These are phyloP conservation scores for Oscheius sp. DNA, from an alignment of 2,888 invertebrate species.

Conservation along the genomic window DNA sequence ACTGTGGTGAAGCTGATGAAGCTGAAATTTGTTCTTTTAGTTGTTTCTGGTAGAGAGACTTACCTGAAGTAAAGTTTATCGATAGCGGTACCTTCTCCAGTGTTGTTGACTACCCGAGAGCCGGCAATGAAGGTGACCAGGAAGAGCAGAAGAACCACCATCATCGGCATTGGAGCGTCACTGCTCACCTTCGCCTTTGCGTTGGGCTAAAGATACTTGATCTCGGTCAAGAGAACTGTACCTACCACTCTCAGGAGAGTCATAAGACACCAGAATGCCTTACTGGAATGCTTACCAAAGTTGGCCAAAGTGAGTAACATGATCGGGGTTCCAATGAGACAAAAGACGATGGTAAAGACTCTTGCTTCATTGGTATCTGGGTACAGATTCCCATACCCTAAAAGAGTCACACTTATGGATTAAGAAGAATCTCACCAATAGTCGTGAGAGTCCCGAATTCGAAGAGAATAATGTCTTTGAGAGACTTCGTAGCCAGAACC, in stretches of 20 bases:
- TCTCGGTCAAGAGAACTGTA: not conserved
- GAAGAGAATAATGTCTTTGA: constrained; percentile 53
- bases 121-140: constrained; percentile 45
- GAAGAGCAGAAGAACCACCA: constrained; percentile 47
- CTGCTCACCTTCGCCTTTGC: constrained; percentile 42
- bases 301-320: constrained; percentile 51
- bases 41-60: not conserved
- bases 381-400: constrained; percentile 61
- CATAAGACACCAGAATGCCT: constrained; percentile 38
- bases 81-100: constrained; percentile 41
- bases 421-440: constrained; percentile 38
- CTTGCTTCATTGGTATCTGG: constrained; percentile 50
- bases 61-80: constrained; percentile 60
- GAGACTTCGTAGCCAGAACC: constrained; percentile 35
- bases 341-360: constrained; percentile 54
- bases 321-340: constrained; percentile 55
- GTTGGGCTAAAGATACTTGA: constrained; percentile 3
- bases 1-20: constrained; percentile 62
- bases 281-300: constrained; percentile 41
- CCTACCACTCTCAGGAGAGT: constrained; percentile 1
- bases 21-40: constrained; percentile 37
- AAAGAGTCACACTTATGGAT: not conserved
- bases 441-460: constrained; percentile 55
- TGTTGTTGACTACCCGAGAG: constrained; percentile 45
- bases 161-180: constrained; percentile 48